Conservation (phyloP, 2,113 vertebrate genomes). For the Morone chrysops region DNA sequence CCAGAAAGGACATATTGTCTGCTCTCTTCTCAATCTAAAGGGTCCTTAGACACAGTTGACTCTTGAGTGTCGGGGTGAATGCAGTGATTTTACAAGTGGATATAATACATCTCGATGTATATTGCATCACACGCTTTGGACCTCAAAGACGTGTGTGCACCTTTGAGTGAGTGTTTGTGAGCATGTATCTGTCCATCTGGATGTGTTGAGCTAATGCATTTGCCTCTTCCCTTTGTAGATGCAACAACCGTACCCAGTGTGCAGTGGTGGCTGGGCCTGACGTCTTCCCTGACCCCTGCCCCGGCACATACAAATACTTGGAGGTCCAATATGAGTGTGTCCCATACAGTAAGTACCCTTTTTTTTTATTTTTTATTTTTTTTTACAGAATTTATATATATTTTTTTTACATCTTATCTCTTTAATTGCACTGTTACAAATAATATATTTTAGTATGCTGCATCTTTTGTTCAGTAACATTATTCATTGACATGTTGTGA, state of each 20-base stretch:
- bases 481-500: background rate
- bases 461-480: background rate
- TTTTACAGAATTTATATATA: background rate
- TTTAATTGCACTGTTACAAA: background rate
- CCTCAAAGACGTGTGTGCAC: background rate
- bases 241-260: conserved; percentile 88
- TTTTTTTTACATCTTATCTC: background rate
- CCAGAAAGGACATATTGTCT: conserved; percentile 25
- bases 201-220: conserved; percentile 6
- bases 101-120: conserved; percentile 15
- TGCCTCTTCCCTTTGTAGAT: conserved; percentile 68
- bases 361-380: background rate
- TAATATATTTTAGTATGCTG: too few relatives aligned
- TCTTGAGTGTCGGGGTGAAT: conserved; percentile 40
- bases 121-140: background rate
- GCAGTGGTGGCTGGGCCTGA: conserved; percentile 97
- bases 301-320: conserved; percentile 97
- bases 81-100: background rate
- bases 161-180: background rate
- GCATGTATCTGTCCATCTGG: background rate
- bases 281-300: conserved; percentile 97
- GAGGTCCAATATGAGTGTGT: conserved; percentile 90
- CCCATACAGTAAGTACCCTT: conserved; percentile 81
- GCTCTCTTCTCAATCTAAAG: conserved; percentile 49
- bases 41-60: conserved; percentile 45